phyloP scores from a whole-genome alignment of 2,888 invertebrate species.

The Ochlodes sylvanus region DNA sequence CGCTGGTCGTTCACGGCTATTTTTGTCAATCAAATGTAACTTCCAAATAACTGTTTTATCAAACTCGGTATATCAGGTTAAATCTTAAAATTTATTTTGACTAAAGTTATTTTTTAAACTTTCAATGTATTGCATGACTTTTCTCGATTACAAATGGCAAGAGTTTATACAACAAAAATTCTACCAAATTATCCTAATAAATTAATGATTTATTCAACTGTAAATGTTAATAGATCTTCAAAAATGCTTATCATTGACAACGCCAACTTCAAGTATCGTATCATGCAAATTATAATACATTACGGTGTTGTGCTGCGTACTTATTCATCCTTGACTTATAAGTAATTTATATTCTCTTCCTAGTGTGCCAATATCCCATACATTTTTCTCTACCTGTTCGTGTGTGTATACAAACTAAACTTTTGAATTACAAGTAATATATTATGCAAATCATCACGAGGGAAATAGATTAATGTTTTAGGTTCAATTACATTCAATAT shows the following conservation, averaged over 20 bases:
- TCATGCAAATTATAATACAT: conserved; percentile 21
- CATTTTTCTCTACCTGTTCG: conserved; percentile 53
- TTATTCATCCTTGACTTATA: conserved; percentile 69
- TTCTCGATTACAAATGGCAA: no score
- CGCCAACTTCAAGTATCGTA: neutral
- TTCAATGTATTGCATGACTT: neutral
- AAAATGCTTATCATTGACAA: conserved; percentile 6
- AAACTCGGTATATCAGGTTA: neutral
- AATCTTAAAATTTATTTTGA: neutral
- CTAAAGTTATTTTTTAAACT: neutral
- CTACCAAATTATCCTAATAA: no score
- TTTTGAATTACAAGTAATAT: neutral
- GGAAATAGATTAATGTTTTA: neutral
- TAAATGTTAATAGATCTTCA: neutral
- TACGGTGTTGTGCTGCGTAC: conserved; percentile 22
- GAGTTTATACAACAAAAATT: no score
- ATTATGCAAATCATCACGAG: neutral
- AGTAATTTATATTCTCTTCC: conserved; percentile 78
- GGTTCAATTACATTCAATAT: neutral
- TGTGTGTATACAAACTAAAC: neutral
- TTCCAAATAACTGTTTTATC: neutral
- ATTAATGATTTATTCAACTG: neutral
- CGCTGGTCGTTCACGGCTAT: neutral
- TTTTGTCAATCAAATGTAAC: neutral
- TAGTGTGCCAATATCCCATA: conserved; percentile 59